Base-by-base conservation (phyloP, 2,888 invertebrate genomes). In the Elegia similella region DNA sequence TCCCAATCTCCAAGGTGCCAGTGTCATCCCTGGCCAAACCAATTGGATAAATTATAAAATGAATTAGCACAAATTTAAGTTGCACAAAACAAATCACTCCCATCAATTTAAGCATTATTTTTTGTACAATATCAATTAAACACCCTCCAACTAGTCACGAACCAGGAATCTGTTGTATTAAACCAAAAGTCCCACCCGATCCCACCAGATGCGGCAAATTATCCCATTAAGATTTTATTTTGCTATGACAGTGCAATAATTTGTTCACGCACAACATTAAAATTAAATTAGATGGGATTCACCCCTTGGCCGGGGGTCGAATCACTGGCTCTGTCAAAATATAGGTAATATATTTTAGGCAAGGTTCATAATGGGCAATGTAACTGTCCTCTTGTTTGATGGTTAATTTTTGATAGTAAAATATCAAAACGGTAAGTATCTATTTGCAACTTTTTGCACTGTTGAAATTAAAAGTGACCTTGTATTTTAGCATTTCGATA, bases 261-360 rank as follows among this genome's bases (percentile, higher is more conserved):
- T 84, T 82, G 86, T 85, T 87, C 86, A 88, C 86, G 84, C 80
- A 84, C 84, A 80, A 87, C 81, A 88, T 85, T 86, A 86, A 86
- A 88, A 86, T 84, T 74, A 85, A 86, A 86, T 87, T 86, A 86
- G 82, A 80, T 69, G 69, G 75, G 82, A 84, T 82, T 79, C 76
- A 72, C 78, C 79, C 73, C 62, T 60, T 68, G 72, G 71, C 63
- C 61, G 77, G 79, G 80, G 82, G 82, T 77, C 70, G 76, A 74
- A 81, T 79, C 78, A 77, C 76, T 79, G 78, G 70, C 69, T 68
- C 75, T 84, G 84, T 86, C 84, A 86, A 83, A 86, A 88, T 84
- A 86, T 83, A 78, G 75, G 77, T 72, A 82, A 85, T 85, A 84
- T 34, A 38, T n/a, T 84, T 84, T 77, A 75, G 81, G 78, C 80